Evolutionary conservation across 2,888 invertebrate genomes (phyloP), one percentile per base, ranked within the genome.

Genomic region (Thymelicus acteon): DNA sequence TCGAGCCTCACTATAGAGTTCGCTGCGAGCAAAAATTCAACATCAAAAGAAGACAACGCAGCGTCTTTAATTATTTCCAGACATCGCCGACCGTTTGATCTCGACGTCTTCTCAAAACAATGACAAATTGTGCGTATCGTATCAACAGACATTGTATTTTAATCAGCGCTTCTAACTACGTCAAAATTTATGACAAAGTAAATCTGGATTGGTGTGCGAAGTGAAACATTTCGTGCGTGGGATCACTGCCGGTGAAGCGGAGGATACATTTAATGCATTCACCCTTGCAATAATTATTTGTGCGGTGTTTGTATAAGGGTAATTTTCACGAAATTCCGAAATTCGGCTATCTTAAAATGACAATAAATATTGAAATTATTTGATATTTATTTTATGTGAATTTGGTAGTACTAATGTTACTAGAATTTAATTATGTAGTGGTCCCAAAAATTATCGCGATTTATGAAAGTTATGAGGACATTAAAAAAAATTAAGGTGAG

Each of bases 251-350:
- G 54, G 37, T 24, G 49, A 63, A 49, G 58, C 37, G 48, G 63
- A 63, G 68, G 44, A 62, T 54, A 62, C 68, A 13, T 69, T 62
- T 48, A 19, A 48, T 68, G 75, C 75, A 72, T 77, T 74, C 76
- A 77, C 69, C 73, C 76, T 78, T 72, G 71, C 62, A 68, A 72
- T 78, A 68, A 72, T 78, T 80, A 77, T 79, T 52, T 77, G 58
- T 75, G 72, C 67, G 72, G 31, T 49, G 13, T 63, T 69, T 63
- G 63, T 24, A 31, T 19, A n/a, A n/a, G n/a, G n/a, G n/a, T n/a
- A n/a, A n/a, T n/a, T n/a, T n/a, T n/a, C n/a, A n/a, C n/a, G n/a
- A n/a, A n/a, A n/a, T n/a, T n/a, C n/a, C n/a, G n/a, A n/a, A n/a
- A n/a, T n/a, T n/a, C n/a, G n/a, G n/a, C n/a, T n/a, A n/a, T n/a